Conservation (phyloP, 2,797 vertebrate species). For the Bryconaethiops microstoma region DNA sequence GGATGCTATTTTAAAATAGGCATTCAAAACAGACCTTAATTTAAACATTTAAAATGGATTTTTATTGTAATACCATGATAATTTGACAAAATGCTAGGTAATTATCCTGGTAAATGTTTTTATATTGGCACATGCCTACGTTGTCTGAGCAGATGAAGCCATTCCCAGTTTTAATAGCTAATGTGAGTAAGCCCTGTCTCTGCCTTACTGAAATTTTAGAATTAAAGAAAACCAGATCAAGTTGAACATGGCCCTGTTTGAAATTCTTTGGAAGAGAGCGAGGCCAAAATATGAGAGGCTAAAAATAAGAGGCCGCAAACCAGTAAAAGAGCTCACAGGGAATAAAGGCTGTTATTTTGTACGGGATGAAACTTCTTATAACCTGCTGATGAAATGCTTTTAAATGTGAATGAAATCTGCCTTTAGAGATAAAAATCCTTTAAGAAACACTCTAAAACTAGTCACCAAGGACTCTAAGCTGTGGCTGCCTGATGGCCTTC, state of each 20-base stretch:
- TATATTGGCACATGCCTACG: too few species aligned
- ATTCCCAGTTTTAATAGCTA: background rate
- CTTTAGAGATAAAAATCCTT: constrained; percentile 31
- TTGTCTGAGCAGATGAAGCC: background rate
- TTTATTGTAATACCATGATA: too few species aligned
- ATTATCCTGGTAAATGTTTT: too few species aligned
- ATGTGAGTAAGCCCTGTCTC: background rate
- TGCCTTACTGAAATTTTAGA: background rate
- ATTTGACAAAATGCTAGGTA: too few species aligned
- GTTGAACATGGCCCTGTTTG: constrained; percentile 17
- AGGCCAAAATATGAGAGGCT: constrained; percentile 7
- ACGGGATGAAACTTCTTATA: constrained; percentile 1
- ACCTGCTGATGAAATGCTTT: constrained; percentile 23
- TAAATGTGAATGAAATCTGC: constrained; percentile 20
- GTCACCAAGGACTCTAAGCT: background rate
- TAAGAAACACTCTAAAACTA: background rate
- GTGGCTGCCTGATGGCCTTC: constrained; percentile 14
- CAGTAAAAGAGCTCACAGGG: constrained; percentile 8
- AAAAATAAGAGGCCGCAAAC: constrained; percentile 23
- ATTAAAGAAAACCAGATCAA: background rate
- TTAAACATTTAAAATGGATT: too few species aligned
- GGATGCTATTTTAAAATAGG: too few species aligned
- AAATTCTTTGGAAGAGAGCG: constrained; percentile 17
- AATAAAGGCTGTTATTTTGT: constrained; percentile 3
- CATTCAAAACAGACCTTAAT: too few species aligned